Conservation (phyloP, 2,113 vertebrate species). For the Myiopsitta monachus region DNA sequence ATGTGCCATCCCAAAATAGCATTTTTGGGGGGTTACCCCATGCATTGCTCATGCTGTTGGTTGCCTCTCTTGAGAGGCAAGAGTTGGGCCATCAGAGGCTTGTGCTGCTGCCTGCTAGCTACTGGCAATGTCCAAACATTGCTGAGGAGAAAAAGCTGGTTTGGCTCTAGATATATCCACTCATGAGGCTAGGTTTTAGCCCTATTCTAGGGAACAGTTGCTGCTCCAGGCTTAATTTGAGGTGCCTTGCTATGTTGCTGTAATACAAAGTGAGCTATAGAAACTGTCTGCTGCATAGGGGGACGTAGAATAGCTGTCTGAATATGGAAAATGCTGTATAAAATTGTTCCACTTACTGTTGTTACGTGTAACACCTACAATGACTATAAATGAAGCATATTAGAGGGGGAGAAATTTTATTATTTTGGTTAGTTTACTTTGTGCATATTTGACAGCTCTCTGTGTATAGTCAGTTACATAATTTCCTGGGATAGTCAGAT, state of each 20-base stretch:
- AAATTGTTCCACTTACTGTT: constrained; percentile 1
- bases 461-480: background rate
- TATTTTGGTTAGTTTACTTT: constrained; percentile 21
- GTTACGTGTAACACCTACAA: background rate
- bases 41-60: background rate
- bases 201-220: background rate
- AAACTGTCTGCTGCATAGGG: background rate
- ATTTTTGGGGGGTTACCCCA: rapidly evolving
- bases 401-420: background rate
- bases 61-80: background rate
- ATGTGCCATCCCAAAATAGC: background rate
- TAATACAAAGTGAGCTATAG: background rate
- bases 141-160: background rate
- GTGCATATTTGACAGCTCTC: constrained; percentile 1
- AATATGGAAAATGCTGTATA: background rate
- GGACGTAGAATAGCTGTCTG: background rate
- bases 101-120: background rate
- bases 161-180: background rate
- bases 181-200: background rate
- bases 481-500: background rate
- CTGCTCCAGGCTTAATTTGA: background rate
- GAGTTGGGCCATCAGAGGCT: background rate
- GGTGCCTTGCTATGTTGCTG: background rate
- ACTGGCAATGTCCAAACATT: background rate
- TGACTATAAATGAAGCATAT: background rate